Conservation (phyloP, 2,888 invertebrate genomes). For the Drosophila buzzatii region DNA sequence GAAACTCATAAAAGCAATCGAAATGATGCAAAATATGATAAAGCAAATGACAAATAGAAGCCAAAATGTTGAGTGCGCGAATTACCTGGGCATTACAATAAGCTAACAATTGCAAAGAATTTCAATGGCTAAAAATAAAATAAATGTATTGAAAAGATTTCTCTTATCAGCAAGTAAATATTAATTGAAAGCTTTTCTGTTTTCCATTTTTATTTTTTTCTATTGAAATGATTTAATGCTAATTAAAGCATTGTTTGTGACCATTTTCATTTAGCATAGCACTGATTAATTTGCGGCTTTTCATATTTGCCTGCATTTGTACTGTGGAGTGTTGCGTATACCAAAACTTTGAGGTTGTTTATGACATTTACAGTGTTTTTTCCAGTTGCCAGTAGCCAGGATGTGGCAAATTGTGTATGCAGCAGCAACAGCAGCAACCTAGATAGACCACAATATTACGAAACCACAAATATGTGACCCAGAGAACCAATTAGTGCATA, state of each 20-base stretch:
- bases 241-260: not conserved
- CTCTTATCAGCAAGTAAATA: not conserved
- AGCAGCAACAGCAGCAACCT: not conserved
- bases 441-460: constrained; percentile 48
- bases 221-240: not conserved
- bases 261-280: constrained; percentile 1
- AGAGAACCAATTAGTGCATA: constrained; percentile 2
- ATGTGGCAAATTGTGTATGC: constrained; percentile 6
- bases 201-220: not conserved
- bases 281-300: constrained; percentile 40
- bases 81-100: constrained; percentile 28
- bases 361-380: constrained; percentile 39
- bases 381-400: constrained; percentile 1
- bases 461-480: constrained; percentile 43
- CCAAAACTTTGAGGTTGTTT: constrained; percentile 37
- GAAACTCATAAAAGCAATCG: constrained; percentile 12
- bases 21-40: constrained; percentile 4
- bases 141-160: not conserved
- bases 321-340: not conserved
- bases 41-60: constrained; percentile 7
- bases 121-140: not conserved
- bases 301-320: constrained; percentile 10
- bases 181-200: not conserved
- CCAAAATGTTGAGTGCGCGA: not conserved
- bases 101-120: not conserved